phyloP scores from a whole-genome alignment of 2,888 invertebrate species.

The Frankliniella intonsa region DNA sequence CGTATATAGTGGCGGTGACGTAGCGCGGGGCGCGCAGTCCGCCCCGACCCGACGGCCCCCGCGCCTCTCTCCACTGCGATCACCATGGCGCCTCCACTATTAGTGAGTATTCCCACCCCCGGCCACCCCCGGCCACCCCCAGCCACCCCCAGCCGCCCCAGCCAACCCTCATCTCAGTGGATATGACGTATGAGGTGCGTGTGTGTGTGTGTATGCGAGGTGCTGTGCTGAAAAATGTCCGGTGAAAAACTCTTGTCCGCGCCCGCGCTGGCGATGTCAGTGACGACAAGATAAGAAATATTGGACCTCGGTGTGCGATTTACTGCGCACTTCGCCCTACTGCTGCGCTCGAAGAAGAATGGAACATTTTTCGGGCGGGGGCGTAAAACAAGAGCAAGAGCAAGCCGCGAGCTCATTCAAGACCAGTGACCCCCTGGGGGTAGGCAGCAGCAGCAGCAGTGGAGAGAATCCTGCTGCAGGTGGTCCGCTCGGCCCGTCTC shows the following conservation, averaged over 20 bases:
- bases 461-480: too few species aligned
- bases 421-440: too few species aligned
- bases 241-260: background rate
- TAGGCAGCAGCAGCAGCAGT: too few species aligned
- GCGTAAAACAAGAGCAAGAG: too few species aligned
- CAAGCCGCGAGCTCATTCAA: too few species aligned
- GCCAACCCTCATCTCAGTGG: background rate
- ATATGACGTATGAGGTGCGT: background rate
- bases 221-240: background rate
- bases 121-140: background rate
- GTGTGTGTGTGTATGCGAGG: background rate
- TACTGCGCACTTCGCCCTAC: too few species aligned
- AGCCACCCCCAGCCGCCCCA: background rate
- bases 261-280: too few species aligned
- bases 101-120: background rate
- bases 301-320: too few species aligned
- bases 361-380: too few species aligned
- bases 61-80: background rate
- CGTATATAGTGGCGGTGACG: slow-evolving; percentile 3
- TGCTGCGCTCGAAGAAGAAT: too few species aligned
- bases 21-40: slow-evolving; percentile 23
- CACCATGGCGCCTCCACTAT: background rate
- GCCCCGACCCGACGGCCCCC: background rate
- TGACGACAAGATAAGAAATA: too few species aligned
- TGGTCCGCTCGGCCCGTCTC: too few species aligned